These are phyloP conservation scores for Hermetia illucens DNA, from an alignment of 1,140 invertebrate species.

Conservation along the genomic window DNA sequence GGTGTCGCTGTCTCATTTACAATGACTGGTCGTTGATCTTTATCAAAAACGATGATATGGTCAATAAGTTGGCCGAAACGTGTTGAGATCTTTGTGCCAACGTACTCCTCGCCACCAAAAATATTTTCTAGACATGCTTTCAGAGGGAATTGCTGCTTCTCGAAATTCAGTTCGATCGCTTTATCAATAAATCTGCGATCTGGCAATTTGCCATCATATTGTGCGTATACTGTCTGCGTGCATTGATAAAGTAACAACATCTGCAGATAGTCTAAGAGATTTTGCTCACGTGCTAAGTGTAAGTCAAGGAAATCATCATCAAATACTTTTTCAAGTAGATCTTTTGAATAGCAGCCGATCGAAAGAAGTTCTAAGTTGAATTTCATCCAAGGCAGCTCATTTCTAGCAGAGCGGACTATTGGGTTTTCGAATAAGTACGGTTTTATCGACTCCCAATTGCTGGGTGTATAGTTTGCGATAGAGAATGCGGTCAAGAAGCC, in stretches of 20 bases:
- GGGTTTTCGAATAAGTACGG: conserved; percentile 15
- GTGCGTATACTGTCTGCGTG: conserved; percentile 36
- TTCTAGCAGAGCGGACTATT: background rate
- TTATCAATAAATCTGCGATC: conserved; percentile 15
- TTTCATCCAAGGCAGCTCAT: conserved; percentile 30
- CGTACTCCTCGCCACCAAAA: conserved; percentile 31
- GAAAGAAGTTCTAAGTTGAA: conserved; percentile 35
- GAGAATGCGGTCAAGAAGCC: background rate
- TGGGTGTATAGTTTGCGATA: background rate
- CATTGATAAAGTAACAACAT: conserved; percentile 39
- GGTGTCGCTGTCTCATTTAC: conserved; percentile 18
- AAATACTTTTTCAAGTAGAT: conserved; percentile 36
- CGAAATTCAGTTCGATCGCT: conserved; percentile 7
- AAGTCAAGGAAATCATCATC: conserved; percentile 29
- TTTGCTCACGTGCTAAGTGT: conserved; percentile 28
- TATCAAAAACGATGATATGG: conserved; percentile 34
- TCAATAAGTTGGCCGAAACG: conserved; percentile 34
- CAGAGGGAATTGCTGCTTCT: conserved; percentile 22
- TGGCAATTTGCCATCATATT: conserved; percentile 30
- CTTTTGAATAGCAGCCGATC: conserved; percentile 37
- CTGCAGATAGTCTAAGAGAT: conserved; percentile 33
- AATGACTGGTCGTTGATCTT: conserved; percentile 34
- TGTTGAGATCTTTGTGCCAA: conserved; percentile 30
- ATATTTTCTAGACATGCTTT: conserved; percentile 24
- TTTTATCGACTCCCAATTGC: conserved; percentile 12